Evolutionary conservation across 35 echinoderm and acorn worm species (phyloP).

Genomic region (Lytechinus pictus): DNA sequence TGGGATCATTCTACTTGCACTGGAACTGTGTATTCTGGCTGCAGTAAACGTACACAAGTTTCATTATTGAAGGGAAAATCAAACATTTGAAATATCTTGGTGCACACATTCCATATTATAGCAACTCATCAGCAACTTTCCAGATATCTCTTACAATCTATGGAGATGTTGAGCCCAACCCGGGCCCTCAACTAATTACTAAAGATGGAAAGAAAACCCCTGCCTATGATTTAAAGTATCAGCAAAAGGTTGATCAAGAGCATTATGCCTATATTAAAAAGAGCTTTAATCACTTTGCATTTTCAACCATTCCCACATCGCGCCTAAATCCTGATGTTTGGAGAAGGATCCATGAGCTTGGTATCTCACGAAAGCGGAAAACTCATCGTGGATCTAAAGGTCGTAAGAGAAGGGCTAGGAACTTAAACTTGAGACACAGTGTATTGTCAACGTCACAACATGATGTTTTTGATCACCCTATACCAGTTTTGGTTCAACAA

Average conservation of each 20-base stretch:
- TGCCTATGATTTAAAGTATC: background rate
- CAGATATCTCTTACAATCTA: constrained; percentile 26
- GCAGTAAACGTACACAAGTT: background rate
- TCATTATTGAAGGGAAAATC: background rate
- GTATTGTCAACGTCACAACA: background rate
- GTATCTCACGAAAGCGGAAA: background rate
- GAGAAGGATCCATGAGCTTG: background rate
- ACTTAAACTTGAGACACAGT: background rate
- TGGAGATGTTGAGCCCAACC: constrained; percentile 16
- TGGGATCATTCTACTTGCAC: background rate
- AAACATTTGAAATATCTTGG: background rate
- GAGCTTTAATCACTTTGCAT: background rate
- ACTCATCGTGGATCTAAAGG: constrained; percentile 15
- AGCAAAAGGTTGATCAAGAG: background rate
- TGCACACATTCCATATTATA: background rate
- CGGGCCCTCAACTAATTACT: background rate
- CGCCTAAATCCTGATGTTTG: background rate
- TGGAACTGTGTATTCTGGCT: background rate
- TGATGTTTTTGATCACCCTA: no score
- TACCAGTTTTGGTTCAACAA: no score
- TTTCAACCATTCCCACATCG: background rate
- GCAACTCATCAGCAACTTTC: background rate
- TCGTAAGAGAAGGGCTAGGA: background rate
- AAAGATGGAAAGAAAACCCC: background rate
- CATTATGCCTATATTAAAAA: background rate